These are phyloP conservation scores for Drosophila persimilis DNA, from an alignment of 1,140 invertebrate genomes.

Conservation along the genomic window DNA sequence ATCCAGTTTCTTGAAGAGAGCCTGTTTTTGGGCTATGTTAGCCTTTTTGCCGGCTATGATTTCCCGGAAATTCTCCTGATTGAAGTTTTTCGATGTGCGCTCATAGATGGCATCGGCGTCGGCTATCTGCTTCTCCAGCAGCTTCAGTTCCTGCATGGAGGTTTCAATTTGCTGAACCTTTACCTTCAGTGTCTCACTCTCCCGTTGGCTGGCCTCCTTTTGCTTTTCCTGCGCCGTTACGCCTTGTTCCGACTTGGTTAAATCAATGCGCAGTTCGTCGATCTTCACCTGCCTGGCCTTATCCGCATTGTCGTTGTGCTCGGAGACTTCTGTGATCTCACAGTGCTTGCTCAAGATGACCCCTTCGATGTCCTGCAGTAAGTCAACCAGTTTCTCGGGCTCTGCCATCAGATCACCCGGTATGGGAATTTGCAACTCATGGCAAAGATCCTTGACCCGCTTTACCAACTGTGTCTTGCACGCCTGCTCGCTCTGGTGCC, in stretches of 20 bases:
- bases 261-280: conserved; percentile 82
- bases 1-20: conserved; percentile 71
- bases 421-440: conserved; percentile 52
- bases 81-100: conserved; percentile 53
- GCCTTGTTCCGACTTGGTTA: conserved; percentile 83
- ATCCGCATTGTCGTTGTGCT: conserved; percentile 77
- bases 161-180: conserved; percentile 67
- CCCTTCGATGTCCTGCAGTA: conserved; percentile 61
- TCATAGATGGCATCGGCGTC: conserved; percentile 61
- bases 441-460: conserved; percentile 64
- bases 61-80: conserved; percentile 83
- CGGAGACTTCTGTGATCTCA: conserved; percentile 57
- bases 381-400: conserved; percentile 17
- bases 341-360: conserved; percentile 62
- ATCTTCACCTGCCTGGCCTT: conserved; percentile 83
- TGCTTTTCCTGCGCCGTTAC: conserved; percentile 81
- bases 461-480: conserved; percentile 55
- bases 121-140: conserved; percentile 58
- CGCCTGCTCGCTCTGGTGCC: conserved; percentile 57
- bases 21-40: conserved; percentile 73
- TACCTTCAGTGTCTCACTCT: conserved; percentile 40
- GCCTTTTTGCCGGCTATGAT: conserved; percentile 72
- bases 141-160: conserved; percentile 60
- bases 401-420: conserved; percentile 28
- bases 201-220: conserved; percentile 44